phyloP scores from a whole-genome alignment of 1,140 invertebrate genomes.

The Drosophila pachea region DNA sequence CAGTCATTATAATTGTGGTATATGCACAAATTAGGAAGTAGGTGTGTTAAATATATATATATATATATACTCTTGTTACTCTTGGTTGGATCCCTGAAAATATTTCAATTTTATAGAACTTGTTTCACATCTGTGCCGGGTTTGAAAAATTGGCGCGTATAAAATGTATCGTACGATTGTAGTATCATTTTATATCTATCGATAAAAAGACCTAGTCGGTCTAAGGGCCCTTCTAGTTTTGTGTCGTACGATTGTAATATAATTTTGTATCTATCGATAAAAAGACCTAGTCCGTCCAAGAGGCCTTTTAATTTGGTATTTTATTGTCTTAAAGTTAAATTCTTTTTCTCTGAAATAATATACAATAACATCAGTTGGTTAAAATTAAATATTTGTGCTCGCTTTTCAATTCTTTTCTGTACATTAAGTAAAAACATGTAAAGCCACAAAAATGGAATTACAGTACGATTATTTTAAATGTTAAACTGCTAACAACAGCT shows the following conservation, averaged over 20 bases:
- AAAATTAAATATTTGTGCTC: too few relatives aligned
- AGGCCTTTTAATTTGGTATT: not conserved
- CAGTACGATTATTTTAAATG: too few relatives aligned
- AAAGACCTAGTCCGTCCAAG: not conserved
- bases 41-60: not conserved
- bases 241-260: not conserved
- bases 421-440: too few relatives aligned
- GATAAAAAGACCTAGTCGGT: not conserved
- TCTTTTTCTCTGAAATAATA: too few relatives aligned
- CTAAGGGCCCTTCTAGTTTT: not conserved
- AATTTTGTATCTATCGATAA: not conserved
- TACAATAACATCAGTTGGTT: too few relatives aligned
- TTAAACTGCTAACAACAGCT: constrained; percentile 22
- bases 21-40: not conserved
- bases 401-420: too few relatives aligned
- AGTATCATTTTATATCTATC: not conserved
- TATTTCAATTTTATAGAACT: not conserved
- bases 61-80: too few relatives aligned
- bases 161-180: not conserved
- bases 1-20: not conserved
- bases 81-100: not conserved
- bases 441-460: too few relatives aligned
- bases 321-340: too few relatives aligned
- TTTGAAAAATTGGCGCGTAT: not conserved
- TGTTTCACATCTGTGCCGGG: not conserved